Conservation (phyloP, 2,113 vertebrate genomes). For the Vulpes vulpes region DNA sequence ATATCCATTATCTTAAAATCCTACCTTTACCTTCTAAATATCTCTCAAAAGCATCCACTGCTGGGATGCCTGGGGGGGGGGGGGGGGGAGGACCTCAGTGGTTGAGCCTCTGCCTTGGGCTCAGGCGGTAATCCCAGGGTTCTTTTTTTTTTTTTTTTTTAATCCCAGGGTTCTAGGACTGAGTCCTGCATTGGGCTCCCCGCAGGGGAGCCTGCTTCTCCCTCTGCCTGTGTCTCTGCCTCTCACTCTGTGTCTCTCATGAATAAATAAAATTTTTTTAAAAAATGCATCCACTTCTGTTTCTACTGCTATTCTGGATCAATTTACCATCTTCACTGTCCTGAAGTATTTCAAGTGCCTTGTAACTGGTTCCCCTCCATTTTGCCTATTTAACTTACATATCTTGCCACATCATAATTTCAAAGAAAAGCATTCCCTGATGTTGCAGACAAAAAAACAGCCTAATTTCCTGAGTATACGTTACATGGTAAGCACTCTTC, state of each 20-base stretch:
- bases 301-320: neutral
- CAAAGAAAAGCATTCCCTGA: constrained; percentile 45
- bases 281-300: constrained; percentile 32
- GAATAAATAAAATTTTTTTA: too few relatives aligned
- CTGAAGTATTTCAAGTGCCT: neutral
- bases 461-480: neutral
- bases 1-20: constrained; percentile 38
- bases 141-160: too few relatives aligned
- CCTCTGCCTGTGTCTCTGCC: too few relatives aligned
- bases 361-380: neutral
- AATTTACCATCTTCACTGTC: neutral
- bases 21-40: neutral
- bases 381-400: neutral
- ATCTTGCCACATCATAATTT: constrained; percentile 21
- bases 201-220: too few relatives aligned
- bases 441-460: neutral
- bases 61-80: too few relatives aligned
- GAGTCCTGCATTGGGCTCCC: too few relatives aligned
- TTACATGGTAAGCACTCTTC: neutral
- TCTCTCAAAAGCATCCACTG: constrained; percentile 4
- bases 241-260: too few relatives aligned
- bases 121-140: too few relatives aligned
- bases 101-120: too few relatives aligned
- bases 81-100: too few relatives aligned
- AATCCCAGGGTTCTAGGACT: too few relatives aligned